A percentile compares a stretch with the other conserved stretches of the same genome.
phyloP scores from a whole-genome alignment of 30 jellyfish, hydroid and myxozoan genomes.

The Chrysaora quinquecirrha region DNA sequence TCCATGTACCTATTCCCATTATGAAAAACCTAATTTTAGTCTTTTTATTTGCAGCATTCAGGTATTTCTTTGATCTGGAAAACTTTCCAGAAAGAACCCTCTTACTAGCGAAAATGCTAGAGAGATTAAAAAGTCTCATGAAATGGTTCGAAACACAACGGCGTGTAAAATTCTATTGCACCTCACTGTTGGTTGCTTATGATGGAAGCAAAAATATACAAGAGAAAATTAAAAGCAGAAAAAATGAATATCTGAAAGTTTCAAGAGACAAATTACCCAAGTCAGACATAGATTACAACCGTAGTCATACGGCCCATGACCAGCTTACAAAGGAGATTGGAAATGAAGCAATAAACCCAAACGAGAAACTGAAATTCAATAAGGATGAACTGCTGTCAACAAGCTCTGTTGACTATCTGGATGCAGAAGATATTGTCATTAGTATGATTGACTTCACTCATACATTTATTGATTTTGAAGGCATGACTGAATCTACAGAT shows the following conservation, averaged over 20 bases:
- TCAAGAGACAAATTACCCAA: neutral
- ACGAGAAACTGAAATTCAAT: neutral
- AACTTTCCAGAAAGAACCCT: slow-evolving; percentile 42
- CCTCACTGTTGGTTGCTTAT: slow-evolving; percentile 60
- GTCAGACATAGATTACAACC: neutral
- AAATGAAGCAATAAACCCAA: neutral
- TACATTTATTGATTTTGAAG: slow-evolving; percentile 48
- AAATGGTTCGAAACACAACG: slow-evolving; percentile 66
- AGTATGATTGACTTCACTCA: slow-evolving; percentile 66
- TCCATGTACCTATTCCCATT: too few relatives aligned
- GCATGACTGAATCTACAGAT: slow-evolving; percentile 38
- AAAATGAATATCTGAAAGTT: neutral
- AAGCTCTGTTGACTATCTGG: neutral
- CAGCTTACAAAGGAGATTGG: neutral
- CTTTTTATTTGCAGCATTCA: slow-evolving; percentile 52
- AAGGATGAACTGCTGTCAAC: neutral
- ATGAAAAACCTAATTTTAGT: too few relatives aligned
- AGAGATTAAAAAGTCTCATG: slow-evolving; percentile 15
- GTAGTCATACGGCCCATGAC: too few relatives aligned
- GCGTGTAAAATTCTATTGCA: slow-evolving; percentile 46
- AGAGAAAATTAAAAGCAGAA: neutral
- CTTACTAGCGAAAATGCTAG: slow-evolving; percentile 13
- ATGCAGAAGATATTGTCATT: neutral
- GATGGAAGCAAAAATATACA: slow-evolving; percentile 27
- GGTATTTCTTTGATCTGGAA: slow-evolving; percentile 49